Evolutionary conservation across 2,797 vertebrate genomes (phyloP), one percentile per base, ranked within the genome.

Genomic region (Sus cebifrons): DNA sequence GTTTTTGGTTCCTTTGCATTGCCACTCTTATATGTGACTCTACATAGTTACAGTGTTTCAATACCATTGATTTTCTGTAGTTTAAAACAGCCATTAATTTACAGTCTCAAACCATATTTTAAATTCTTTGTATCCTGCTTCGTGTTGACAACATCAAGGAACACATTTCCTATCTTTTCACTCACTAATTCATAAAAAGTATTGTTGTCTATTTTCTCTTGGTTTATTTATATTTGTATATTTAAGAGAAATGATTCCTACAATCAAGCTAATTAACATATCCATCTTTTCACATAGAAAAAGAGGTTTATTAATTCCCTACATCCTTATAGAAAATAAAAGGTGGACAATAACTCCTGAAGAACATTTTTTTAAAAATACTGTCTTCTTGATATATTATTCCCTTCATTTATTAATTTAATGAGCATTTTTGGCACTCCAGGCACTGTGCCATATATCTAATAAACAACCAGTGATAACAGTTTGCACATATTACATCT

Each of bases 361-460:
- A 85, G 75, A 60, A 68, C n/a, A 10, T 12, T 89, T 89, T 10
- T 14, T 8, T 44, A 44, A 86, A 94, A 89, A 78, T 67, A 23
- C 58, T 81, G 2, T 52, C 6, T 60, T 96, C 58, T 82, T 10
- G 93, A 12, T 70, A 73, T 78, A 86, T 91, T 83, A 62, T 27
- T 78, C 56, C 20, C 18, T 73, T 73, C 29, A 78, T 85, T 75
- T 88, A 73, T 71, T 71, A 58, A 91, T 77, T 92, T 87, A 75
- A 54, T 29, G 74, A 85, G 36, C 77, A 83, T 73, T 87, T 91
- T 40, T 83, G 44, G 20, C 36, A 81, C 1, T 52, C 6, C 44
- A 73, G 27, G 52, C 7, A 90, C 27, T 54, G 11, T 21, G n/a
- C 5, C 40, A n/a, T 16, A 29, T 75, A 6, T 93, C 86, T 81